phyloP scores from a whole-genome alignment of 2,888 invertebrate species.

The Lingula anatina region DNA sequence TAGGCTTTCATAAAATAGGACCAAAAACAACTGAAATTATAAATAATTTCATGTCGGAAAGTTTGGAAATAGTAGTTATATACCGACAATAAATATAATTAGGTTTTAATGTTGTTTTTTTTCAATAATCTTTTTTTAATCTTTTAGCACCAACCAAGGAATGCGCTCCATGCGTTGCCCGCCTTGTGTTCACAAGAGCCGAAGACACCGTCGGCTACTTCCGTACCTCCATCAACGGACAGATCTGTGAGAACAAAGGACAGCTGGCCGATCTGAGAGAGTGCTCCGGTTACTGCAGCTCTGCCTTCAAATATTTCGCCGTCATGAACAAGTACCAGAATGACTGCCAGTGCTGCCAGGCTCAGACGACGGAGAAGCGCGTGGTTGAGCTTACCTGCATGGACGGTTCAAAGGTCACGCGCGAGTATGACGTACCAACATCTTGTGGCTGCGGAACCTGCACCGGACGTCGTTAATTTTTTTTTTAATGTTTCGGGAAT shows the following conservation, averaged over 20 bases:
- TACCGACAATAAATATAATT: too few species aligned
- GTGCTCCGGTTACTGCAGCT: conserved; percentile 31
- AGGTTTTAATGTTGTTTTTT: too few species aligned
- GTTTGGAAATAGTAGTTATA: too few species aligned
- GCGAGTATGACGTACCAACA: conserved; percentile 22
- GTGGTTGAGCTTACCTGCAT: conserved; percentile 22
- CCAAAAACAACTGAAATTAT: too few species aligned
- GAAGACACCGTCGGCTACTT: conserved; percentile 27
- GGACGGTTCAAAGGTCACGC: conserved; percentile 21
- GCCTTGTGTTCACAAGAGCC: conserved; percentile 22
- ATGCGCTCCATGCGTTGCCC: conserved; percentile 27
- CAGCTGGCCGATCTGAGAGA: conserved; percentile 24
- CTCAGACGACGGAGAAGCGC: conserved; percentile 15
- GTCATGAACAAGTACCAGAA: conserved; percentile 24
- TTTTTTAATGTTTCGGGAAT: too few species aligned
- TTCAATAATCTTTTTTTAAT: too few species aligned
- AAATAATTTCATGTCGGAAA: too few species aligned
- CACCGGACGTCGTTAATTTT: conserved; percentile 9
- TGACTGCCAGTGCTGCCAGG: conserved; percentile 30
- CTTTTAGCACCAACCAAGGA: too few species aligned
- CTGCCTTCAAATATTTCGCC: conserved; percentile 20
- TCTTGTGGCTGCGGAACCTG: conserved; percentile 29
- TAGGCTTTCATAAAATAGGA: too few species aligned
- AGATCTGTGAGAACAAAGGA: conserved; percentile 23
- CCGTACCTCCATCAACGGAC: conserved; percentile 17